These are phyloP conservation scores for Drosophila nr. fundita DNA, from an alignment of 2,888 invertebrate species.

Conservation along the genomic window DNA sequence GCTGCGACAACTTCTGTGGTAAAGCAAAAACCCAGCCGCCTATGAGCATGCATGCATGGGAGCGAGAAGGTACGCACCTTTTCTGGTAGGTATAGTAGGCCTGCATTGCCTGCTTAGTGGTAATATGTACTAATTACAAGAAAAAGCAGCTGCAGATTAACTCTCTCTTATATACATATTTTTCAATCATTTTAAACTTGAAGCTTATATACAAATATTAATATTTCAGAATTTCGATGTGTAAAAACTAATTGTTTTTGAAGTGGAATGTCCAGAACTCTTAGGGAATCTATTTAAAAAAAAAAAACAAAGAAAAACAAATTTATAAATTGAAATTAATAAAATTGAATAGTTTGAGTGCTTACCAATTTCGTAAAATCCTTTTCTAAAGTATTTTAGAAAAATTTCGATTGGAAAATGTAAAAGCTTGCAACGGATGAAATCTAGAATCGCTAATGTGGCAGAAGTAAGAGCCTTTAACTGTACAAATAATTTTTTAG, in stretches of 20 bases:
- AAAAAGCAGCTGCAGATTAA: neutral
- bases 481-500: conserved; percentile 2
- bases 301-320: neutral
- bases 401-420: conserved; percentile 80
- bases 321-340: neutral
- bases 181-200: conserved; percentile 27
- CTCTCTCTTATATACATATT: too few species aligned
- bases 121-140: neutral
- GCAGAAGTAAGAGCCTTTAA: conserved; percentile 48
- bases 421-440: conserved; percentile 75
- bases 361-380: conserved; percentile 80
- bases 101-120: neutral
- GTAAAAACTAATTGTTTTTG: conserved; percentile 42
- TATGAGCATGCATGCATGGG: neutral
- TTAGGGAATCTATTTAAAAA: conserved; percentile 45
- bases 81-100: neutral
- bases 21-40: neutral
- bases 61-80: neutral
- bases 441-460: conserved; percentile 71
- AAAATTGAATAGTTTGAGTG: neutral
- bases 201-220: conserved; percentile 47
- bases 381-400: conserved; percentile 75
- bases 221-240: conserved; percentile 42
- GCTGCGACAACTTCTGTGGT: neutral
- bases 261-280: conserved; percentile 48